Percentiles rank a stretch among this genome's conserved stretches.
phyloP scores from a whole-genome alignment of 1,140 invertebrate genomes.

The Eriocheir sinensis region DNA sequence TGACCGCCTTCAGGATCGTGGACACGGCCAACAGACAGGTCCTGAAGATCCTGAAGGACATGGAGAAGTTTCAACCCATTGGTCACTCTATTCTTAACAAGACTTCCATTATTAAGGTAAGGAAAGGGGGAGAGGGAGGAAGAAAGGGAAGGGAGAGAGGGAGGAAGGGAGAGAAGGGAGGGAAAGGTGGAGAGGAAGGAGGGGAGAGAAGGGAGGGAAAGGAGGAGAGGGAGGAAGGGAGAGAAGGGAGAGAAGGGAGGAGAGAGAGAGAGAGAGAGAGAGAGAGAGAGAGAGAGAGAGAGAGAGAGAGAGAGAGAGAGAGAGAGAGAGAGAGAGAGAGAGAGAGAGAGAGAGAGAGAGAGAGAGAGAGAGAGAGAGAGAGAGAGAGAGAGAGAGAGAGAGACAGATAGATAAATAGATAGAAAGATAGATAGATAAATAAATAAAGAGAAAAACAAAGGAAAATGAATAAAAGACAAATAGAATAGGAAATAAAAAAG shows the following conservation, averaged over 20 bases:
- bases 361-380: not conserved
- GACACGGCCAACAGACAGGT: constrained; percentile 90
- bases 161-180: not conserved
- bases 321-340: not conserved
- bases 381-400: not conserved
- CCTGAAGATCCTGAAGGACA: constrained; percentile 89
- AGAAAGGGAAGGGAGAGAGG: not conserved
- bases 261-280: constrained; percentile 2
- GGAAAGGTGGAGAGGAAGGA: not conserved
- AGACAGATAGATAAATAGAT: not conserved
- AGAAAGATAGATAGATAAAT: not conserved
- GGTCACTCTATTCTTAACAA: constrained; percentile 88
- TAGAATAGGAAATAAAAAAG: not conserved
- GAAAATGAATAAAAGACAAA: not conserved
- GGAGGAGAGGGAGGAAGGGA: not conserved
- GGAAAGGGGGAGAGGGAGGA: not conserved
- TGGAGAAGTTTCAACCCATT: constrained; percentile 94
- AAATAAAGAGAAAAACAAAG: not conserved
- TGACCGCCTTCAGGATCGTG: constrained; percentile 94
- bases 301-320: constrained; percentile 24
- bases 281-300: constrained; percentile 35
- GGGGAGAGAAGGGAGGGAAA: too few relatives aligned
- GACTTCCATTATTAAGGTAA: constrained; percentile 77
- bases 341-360: not conserved
- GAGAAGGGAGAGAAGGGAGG: not conserved